These are phyloP conservation scores for Todiramphus saurophagus DNA, from an alignment of 2,113 vertebrate species.

Conservation along the genomic window DNA sequence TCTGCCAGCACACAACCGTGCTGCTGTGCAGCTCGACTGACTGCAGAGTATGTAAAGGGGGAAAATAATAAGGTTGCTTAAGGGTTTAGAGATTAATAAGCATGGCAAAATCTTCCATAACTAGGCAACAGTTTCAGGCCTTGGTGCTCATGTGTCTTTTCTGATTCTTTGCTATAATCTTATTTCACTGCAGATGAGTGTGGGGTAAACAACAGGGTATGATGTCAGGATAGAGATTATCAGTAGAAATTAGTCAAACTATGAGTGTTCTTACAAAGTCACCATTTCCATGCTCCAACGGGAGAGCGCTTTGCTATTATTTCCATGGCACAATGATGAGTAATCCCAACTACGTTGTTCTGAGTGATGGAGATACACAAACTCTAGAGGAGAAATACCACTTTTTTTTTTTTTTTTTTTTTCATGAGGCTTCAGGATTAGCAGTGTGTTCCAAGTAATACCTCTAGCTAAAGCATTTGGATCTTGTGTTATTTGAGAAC, in stretches of 20 bases:
- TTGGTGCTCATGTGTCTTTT: background rate
- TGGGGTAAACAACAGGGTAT: background rate
- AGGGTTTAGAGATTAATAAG: background rate
- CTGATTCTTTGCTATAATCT: background rate
- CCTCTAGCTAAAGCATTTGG: background rate
- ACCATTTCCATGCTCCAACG: background rate
- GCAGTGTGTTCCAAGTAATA: background rate
- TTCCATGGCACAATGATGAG: background rate
- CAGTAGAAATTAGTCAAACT: conserved; percentile 35
- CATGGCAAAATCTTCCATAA: background rate
- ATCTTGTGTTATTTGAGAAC: background rate
- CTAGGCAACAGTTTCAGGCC: background rate
- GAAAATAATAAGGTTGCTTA: background rate
- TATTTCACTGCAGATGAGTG: background rate
- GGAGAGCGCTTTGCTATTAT: background rate
- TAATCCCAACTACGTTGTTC: background rate
- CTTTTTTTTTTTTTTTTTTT: background rate
- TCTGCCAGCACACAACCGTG: background rate
- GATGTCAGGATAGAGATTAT: conserved; percentile 41
- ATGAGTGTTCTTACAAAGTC: background rate
- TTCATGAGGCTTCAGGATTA: background rate
- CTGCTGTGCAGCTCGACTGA: background rate
- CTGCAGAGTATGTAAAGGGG: background rate
- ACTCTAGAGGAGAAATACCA: background rate
- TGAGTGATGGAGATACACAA: background rate